phyloP scores from a whole-genome alignment of 2,888 invertebrate genomes.

The Lepeophtheirus nordmannii region DNA sequence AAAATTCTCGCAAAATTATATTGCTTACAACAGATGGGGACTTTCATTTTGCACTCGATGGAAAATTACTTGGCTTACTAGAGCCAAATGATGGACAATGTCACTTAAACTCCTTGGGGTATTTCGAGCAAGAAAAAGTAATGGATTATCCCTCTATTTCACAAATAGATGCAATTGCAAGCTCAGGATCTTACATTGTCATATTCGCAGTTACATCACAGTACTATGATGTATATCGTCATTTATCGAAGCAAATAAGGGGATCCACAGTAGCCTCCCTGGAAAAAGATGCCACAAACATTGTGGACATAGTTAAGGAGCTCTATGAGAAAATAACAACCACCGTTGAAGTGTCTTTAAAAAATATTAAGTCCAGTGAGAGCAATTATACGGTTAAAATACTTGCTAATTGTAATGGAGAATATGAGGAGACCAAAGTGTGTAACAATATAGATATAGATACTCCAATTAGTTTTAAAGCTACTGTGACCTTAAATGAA shows the following conservation, averaged over 20 bases:
- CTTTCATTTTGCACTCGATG: conserved; percentile 23
- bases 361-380: not conserved
- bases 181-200: not conserved
- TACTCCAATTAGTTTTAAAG: not conserved
- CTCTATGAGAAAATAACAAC: not conserved
- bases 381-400: not conserved
- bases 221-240: conserved; percentile 5
- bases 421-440: not conserved
- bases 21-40: conserved; percentile 21
- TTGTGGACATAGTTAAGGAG: conserved; percentile 12
- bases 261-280: conserved; percentile 12
- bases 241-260: not conserved
- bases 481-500: not conserved
- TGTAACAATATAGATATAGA: not conserved
- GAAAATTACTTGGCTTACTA: conserved; percentile 16
- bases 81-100: conserved; percentile 21
- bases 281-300: conserved; percentile 20
- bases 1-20: conserved; percentile 18
- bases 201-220: conserved; percentile 8
- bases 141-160: conserved; percentile 21
- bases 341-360: conserved; percentile 1
- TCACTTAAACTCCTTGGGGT: conserved; percentile 4
- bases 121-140: not conserved
- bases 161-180: conserved; percentile 2
- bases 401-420: not conserved